phyloP scores from a whole-genome alignment of 2,113 vertebrate species.

The Coptodon rendalli region DNA sequence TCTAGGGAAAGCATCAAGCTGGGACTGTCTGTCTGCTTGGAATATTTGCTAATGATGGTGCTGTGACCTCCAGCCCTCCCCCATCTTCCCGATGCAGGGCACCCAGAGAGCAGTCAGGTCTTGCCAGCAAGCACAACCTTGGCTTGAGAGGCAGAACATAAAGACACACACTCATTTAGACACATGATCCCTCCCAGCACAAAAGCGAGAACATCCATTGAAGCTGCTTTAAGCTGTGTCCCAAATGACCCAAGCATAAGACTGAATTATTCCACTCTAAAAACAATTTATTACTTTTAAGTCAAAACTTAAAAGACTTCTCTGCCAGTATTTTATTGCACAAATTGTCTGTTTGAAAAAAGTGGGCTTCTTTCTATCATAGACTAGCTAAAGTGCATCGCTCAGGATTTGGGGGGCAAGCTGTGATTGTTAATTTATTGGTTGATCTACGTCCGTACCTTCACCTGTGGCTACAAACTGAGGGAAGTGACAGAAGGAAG shows the following conservation, averaged over 20 bases:
- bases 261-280: neutral
- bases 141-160: neutral
- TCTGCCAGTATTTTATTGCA: neutral
- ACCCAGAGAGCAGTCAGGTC: neutral
- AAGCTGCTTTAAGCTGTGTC: neutral
- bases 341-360: neutral
- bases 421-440: neutral
- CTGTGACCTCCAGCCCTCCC: neutral
- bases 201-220: neutral
- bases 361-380: neutral
- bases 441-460: rapidly evolving
- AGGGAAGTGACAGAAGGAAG: neutral
- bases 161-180: neutral
- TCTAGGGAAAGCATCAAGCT: slow-evolving; percentile 56
- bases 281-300: neutral
- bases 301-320: neutral
- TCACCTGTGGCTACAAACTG: neutral
- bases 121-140: neutral
- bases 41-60: slow-evolving; percentile 50
- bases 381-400: neutral
- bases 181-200: neutral
- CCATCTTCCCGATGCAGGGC: neutral
- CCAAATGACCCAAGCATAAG: neutral
- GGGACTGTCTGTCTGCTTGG: slow-evolving; percentile 47
- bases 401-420: neutral